Percentiles rank a stretch among this genome's conserved stretches.
phyloP scores from a whole-genome alignment of 2,797 vertebrate genomes.

The Microctenopoma stevenorrisi region DNA sequence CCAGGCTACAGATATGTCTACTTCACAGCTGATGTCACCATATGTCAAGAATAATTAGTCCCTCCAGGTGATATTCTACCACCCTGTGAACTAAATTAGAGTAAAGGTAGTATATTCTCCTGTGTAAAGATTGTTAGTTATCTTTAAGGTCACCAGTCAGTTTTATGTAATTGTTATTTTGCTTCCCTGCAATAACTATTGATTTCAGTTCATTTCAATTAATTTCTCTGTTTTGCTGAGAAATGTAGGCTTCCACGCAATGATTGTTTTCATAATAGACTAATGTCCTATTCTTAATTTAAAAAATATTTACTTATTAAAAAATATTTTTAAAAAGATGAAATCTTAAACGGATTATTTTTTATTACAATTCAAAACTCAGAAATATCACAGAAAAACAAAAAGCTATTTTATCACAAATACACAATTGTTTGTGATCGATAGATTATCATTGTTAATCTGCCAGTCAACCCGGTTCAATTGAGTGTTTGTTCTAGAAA shows the following conservation, averaged over 20 bases:
- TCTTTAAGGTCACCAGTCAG: background rate
- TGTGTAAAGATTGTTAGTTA: background rate
- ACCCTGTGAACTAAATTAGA: background rate
- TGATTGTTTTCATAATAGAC: background rate
- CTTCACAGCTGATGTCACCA: slow-evolving; percentile 35
- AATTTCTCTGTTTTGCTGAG: too few relatives aligned
- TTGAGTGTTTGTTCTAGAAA: too few relatives aligned
- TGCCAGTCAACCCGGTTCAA: too few relatives aligned
- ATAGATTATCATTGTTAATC: background rate
- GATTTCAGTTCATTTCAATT: slow-evolving; percentile 5
- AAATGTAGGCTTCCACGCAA: background rate
- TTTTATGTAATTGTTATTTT: background rate
- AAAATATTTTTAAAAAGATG: background rate
- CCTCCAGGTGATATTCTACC: slow-evolving; percentile 2
- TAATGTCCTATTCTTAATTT: background rate
- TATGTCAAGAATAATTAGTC: slow-evolving; percentile 1
- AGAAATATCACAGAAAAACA: background rate
- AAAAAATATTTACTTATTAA: background rate
- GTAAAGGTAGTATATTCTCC: slow-evolving; percentile 6
- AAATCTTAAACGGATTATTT: background rate
- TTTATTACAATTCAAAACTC: background rate
- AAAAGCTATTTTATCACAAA: background rate
- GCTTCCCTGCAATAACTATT: background rate
- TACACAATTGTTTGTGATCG: too few relatives aligned
- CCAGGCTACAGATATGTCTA: slow-evolving; percentile 28